Base-by-base conservation (phyloP, 2,797 vertebrate species). In the Malacoctenus gilli region DNA sequence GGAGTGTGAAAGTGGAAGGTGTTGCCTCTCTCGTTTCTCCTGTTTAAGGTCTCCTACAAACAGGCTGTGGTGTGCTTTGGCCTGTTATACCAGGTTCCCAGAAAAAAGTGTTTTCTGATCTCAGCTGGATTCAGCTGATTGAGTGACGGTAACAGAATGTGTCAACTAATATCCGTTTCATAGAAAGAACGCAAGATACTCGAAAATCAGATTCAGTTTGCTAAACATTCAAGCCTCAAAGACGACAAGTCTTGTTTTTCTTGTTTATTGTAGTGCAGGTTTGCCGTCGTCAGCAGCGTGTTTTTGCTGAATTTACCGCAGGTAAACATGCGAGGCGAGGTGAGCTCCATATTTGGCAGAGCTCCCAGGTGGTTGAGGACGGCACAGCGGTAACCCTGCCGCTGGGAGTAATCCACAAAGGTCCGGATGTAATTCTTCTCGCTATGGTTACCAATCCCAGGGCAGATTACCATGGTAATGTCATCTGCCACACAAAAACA, bases 391-490 rank as follows among this genome's bases (percentile, higher is more conserved):
- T 98, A 98, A 36, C 97, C 97, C 23, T 91, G 94, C 72, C 92
- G 93, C 85, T 98, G 97, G 36, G 95, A 94, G 2, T 96, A 92
- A 91, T 96, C 95, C 38, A 99, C 97, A 40, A 99, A 99, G 68
- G 97, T 98, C 61, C 96, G 94, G 68, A 99, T 95, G 72, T 99
- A 99, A 73, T 95, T 95, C 86, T 97, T 96, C 85, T 97, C 95
- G 6, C 96, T 98, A 89, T 99, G 96, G 90, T 98, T 98, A 69
- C 95, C 95, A 34, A 99, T 97, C 72, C 96, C 97, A 2, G 96
- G 97, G 75, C 97, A 98, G 88, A 99, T 98, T 48, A 96, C 95
- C 95, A 98, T 96, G 46, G 95, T 99, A 72, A 99, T 75, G 49
- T 97, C 95, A 67, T 94, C 96, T 98, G 84, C 75, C 49, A 76